Evolutionary conservation across 2,113 vertebrate genomes (phyloP).

Genomic region (Gymnocephalus cernua): DNA sequence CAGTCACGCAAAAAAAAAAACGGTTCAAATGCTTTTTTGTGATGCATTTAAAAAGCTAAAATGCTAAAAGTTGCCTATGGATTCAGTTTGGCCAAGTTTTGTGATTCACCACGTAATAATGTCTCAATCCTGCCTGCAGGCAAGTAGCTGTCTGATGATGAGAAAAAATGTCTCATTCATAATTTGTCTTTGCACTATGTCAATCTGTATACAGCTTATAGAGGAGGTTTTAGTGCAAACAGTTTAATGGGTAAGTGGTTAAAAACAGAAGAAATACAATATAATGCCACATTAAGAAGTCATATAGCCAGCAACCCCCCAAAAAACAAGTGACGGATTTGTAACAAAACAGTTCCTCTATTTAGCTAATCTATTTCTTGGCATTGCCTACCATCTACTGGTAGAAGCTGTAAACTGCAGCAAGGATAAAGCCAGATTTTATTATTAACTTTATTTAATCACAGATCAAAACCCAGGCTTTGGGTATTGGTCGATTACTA

Average conservation of each 20-base stretch:
- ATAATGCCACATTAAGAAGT: background rate
- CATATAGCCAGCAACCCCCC: too few species aligned
- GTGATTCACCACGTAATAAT: background rate
- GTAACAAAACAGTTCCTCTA: background rate
- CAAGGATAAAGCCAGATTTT: background rate
- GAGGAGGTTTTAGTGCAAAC: background rate
- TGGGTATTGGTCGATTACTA: too few species aligned
- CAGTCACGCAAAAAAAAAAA: background rate
- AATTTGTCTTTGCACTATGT: background rate
- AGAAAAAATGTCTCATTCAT: background rate
- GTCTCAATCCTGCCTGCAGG: constrained; percentile 1
- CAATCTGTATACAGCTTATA: background rate
- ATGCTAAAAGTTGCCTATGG: background rate
- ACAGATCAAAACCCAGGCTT: background rate
- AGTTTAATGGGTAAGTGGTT: background rate
- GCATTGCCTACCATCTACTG: constrained; percentile 76
- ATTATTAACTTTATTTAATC: background rate
- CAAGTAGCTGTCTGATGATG: background rate
- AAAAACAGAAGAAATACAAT: background rate
- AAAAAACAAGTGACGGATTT: background rate
- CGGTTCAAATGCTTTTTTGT: background rate
- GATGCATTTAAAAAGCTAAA: background rate
- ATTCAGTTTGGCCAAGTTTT: background rate
- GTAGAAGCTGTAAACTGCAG: constrained; percentile 47
- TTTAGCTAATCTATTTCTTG: constrained; percentile 50